These are phyloP conservation scores for Xenops minutus DNA, from an alignment of 2,797 vertebrate genomes.

Conservation along the genomic window DNA sequence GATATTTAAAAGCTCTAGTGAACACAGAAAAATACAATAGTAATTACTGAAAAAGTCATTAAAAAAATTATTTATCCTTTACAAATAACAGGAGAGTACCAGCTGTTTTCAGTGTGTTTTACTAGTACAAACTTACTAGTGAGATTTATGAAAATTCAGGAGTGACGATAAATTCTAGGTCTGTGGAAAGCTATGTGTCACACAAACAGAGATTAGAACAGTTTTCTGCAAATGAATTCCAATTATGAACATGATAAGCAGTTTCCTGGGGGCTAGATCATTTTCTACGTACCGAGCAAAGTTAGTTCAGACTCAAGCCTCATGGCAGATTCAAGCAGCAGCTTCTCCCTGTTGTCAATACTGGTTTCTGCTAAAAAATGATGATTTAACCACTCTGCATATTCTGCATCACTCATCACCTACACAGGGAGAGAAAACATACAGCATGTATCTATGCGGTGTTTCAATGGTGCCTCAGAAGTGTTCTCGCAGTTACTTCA, in stretches of 20 bases:
- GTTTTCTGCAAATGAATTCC: background rate
- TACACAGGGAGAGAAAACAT: constrained; percentile 19
- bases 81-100: background rate
- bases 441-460: rapidly evolving
- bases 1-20: background rate
- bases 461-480: background rate
- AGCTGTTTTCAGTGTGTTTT: background rate
- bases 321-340: constrained; percentile 85
- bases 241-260: background rate
- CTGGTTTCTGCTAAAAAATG: constrained; percentile 89
- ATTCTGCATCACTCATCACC: constrained; percentile 85
- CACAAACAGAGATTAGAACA: background rate
- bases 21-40: background rate
- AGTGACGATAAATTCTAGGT: background rate
- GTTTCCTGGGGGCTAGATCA: background rate
- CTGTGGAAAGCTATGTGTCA: background rate
- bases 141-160: background rate
- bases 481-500: background rate
- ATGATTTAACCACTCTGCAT: constrained; percentile 85
- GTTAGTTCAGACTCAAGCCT: constrained; percentile 88
- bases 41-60: background rate
- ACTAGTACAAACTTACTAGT: background rate
- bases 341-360: constrained; percentile 89
- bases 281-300: constrained; percentile 83
- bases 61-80: background rate